phyloP scores from a whole-genome alignment of 2,113 vertebrate genomes.

The Albula goreensis region DNA sequence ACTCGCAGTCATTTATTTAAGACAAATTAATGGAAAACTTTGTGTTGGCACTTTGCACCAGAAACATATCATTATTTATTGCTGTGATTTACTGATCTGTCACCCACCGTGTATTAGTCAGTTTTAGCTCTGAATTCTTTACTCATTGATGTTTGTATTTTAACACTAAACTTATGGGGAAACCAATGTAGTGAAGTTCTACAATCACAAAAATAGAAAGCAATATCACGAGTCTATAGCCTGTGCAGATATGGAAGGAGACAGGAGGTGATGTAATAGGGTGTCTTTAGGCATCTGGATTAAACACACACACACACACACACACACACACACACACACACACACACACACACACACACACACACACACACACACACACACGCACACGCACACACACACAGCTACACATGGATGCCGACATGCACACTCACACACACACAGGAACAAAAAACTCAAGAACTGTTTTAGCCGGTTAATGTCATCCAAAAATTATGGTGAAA shows the following conservation, averaged over 20 bases:
- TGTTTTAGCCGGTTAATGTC: slow-evolving; percentile 74
- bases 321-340: not conserved
- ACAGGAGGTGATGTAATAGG: slow-evolving; percentile 42
- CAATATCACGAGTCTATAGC: slow-evolving; percentile 83
- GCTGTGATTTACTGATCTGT: slow-evolving; percentile 80
- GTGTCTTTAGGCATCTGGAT: slow-evolving; percentile 76
- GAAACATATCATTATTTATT: slow-evolving; percentile 85
- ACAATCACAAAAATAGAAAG: slow-evolving; percentile 77
- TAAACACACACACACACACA: not conserved
- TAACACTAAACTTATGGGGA: slow-evolving; percentile 68
- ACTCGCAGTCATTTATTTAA: slow-evolving; percentile 83
- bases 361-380: not conserved
- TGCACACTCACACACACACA: slow-evolving; percentile 6
- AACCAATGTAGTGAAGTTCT: slow-evolving; percentile 72
- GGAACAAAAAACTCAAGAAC: not conserved
- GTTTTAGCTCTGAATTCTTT: slow-evolving; percentile 79
- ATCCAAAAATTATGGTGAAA: slow-evolving; percentile 80
- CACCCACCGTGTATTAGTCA: slow-evolving; percentile 78
- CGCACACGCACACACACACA: not conserved
- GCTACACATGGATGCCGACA: no score
- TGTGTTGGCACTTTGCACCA: slow-evolving; percentile 82
- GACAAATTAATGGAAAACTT: slow-evolving; percentile 72
- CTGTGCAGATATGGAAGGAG: slow-evolving; percentile 47
- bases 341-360: not conserved
- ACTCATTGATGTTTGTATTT: slow-evolving; percentile 81